Evolutionary conservation across 2,888 invertebrate genomes (phyloP).

Genomic region (Eledona agricola): DNA sequence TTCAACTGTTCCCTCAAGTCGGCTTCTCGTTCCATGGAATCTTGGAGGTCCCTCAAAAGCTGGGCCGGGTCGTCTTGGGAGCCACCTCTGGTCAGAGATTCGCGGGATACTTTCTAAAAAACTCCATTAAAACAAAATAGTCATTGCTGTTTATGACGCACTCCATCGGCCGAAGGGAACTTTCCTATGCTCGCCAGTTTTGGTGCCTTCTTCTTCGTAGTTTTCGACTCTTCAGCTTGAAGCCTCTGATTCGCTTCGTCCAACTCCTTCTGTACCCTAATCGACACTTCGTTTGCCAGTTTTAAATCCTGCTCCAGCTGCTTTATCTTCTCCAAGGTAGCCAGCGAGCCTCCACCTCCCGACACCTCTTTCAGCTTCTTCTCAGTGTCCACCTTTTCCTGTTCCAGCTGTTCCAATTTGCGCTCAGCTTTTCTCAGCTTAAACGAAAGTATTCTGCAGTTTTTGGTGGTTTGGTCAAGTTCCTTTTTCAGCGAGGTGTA

Average conservation of each 20-base stretch:
- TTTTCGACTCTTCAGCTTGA: conserved; percentile 55
- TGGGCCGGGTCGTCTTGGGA: conserved; percentile 85
- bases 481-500: conserved; percentile 94
- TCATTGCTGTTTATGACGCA: conserved; percentile 53
- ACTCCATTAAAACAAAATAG: conserved; percentile 35
- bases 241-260: conserved; percentile 72
- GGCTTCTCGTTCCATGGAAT: conserved; percentile 91
- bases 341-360: conserved; percentile 63
- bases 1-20: conserved; percentile 91
- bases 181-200: conserved; percentile 67
- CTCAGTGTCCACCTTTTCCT: conserved; percentile 80
- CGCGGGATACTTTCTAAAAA: conserved; percentile 74
- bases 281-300: conserved; percentile 78
- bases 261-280: conserved; percentile 75
- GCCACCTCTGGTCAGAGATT: conserved; percentile 78
- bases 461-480: conserved; percentile 95
- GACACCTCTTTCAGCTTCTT: conserved; percentile 71
- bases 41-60: conserved; percentile 85
- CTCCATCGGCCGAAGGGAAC: conserved; percentile 69
- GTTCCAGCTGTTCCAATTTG: conserved; percentile 84
- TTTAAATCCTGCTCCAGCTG: conserved; percentile 87
- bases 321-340: conserved; percentile 74
- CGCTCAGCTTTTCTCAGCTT: conserved; percentile 96
- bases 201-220: conserved; percentile 68
- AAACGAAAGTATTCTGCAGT: conserved; percentile 97